These are phyloP conservation scores for Choreutis nemorana DNA, from an alignment of 2,888 invertebrate species.

Conservation along the genomic window DNA sequence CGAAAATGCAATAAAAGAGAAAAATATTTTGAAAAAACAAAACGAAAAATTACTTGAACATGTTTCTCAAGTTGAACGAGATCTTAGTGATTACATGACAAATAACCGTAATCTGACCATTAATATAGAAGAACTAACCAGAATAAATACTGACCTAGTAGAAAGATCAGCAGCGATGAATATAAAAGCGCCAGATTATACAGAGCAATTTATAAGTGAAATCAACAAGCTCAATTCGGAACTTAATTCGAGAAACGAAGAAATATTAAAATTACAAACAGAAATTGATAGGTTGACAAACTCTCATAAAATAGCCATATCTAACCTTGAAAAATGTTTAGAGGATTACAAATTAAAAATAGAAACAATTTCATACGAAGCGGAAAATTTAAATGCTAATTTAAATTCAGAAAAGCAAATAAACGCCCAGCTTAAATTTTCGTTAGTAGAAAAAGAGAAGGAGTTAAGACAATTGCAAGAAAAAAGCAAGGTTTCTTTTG, in stretches of 20 bases:
- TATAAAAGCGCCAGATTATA: slow-evolving; percentile 36
- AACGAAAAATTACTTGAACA: slow-evolving; percentile 58
- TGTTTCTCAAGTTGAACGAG: slow-evolving; percentile 34
- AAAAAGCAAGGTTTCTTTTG: slow-evolving; percentile 43
- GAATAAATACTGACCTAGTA: slow-evolving; percentile 33
- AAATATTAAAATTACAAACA: too few relatives aligned
- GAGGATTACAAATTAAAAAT: slow-evolving; percentile 35
- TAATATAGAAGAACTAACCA: slow-evolving; percentile 36
- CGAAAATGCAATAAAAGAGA: slow-evolving; percentile 51
- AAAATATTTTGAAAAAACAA: slow-evolving; percentile 53
- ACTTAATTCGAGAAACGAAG: slow-evolving; percentile 53
- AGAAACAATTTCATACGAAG: slow-evolving; percentile 19
- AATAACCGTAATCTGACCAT: slow-evolving; percentile 34
- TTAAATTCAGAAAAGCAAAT: slow-evolving; percentile 23
- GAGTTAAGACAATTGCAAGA: slow-evolving; percentile 41
- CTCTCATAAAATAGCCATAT: too few relatives aligned
- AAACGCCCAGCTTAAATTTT: slow-evolving; percentile 31
- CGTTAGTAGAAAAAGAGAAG: slow-evolving; percentile 44
- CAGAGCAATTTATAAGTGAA: slow-evolving; percentile 60
- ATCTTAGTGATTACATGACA: slow-evolving; percentile 36
- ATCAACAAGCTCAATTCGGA: slow-evolving; percentile 64
- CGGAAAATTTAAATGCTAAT: slow-evolving; percentile 20
- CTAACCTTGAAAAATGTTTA: slow-evolving; percentile 30
- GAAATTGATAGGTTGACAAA: too few relatives aligned
- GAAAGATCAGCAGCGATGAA: slow-evolving; percentile 24